Evolutionary conservation across 2,113 vertebrate species (phyloP).

Genomic region (Cinclus cinclus): DNA sequence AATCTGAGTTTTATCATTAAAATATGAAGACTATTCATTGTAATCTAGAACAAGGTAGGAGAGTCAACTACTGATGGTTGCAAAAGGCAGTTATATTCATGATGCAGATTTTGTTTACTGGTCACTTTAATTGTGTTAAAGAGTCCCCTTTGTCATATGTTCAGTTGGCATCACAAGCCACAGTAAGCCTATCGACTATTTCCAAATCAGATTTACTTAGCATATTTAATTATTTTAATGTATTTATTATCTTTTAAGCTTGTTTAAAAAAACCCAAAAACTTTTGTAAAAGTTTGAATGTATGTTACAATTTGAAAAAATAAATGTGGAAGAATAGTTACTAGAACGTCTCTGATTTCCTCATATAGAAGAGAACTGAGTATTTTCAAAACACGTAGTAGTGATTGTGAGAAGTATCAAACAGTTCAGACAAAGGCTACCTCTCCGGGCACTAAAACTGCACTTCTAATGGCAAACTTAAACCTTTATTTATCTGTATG

Average conservation of each 20-base stretch:
- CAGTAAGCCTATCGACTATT: background rate
- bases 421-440: background rate
- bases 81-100: background rate
- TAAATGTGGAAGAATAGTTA: background rate
- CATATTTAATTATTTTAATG: background rate
- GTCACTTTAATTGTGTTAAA: background rate
- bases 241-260: background rate
- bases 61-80: background rate
- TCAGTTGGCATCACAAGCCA: background rate
- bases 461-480: background rate
- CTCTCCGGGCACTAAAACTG: background rate
- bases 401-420: background rate
- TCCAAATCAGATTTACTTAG: background rate
- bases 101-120: background rate
- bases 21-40: background rate
- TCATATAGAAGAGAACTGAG: background rate
- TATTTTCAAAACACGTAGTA: background rate
- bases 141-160: too few species aligned
- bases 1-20: background rate
- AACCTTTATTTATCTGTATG: background rate
- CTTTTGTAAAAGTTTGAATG: background rate
- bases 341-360: background rate
- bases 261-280: background rate
- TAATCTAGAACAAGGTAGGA: background rate
- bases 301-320: background rate